Evolutionary conservation across 2,888 invertebrate species (phyloP).

Genomic region (Caenorhabditis sp.): DNA sequence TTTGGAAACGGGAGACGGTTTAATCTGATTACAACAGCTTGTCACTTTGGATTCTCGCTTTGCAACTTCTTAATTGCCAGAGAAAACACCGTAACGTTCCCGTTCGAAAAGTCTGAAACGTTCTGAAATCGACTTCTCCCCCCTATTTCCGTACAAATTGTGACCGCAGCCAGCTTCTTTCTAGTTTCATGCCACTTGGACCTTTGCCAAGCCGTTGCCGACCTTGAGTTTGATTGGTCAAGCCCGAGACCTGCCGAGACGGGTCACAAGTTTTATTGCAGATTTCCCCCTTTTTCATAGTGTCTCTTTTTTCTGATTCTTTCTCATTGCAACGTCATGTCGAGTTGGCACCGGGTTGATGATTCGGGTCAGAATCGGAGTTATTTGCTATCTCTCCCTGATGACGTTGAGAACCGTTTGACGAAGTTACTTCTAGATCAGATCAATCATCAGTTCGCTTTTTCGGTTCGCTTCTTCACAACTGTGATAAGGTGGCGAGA

Average conservation of each 20-base stretch:
- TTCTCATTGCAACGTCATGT: neutral
- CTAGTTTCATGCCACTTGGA: neutral
- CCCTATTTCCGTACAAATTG: no score
- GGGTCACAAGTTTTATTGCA: constrained; percentile 21
- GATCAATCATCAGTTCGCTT: constrained; percentile 42
- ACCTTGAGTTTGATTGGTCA: constrained; percentile 36
- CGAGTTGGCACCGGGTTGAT: no score
- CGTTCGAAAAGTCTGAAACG: neutral
- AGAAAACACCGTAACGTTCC: no score
- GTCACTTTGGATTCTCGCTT: neutral
- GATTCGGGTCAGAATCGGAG: constrained; percentile 22
- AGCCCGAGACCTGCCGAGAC: constrained; percentile 7
- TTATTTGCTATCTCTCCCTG: neutral
- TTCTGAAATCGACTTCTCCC: neutral
- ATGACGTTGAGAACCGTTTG: constrained; percentile 31
- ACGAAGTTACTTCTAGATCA: constrained; percentile 46
- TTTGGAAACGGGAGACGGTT: neutral
- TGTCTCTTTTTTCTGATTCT: neutral
- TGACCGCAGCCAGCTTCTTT: neutral
- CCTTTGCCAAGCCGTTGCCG: constrained; percentile 5
- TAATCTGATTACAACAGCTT: neutral
- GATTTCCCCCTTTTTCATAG: constrained; percentile 8
- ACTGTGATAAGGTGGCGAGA: constrained; percentile 32
- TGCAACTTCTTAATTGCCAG: no score
- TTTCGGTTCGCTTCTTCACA: constrained; percentile 6